Base-by-base conservation (phyloP, 2,113 vertebrate species). In the Corynorhinus townsendii region DNA sequence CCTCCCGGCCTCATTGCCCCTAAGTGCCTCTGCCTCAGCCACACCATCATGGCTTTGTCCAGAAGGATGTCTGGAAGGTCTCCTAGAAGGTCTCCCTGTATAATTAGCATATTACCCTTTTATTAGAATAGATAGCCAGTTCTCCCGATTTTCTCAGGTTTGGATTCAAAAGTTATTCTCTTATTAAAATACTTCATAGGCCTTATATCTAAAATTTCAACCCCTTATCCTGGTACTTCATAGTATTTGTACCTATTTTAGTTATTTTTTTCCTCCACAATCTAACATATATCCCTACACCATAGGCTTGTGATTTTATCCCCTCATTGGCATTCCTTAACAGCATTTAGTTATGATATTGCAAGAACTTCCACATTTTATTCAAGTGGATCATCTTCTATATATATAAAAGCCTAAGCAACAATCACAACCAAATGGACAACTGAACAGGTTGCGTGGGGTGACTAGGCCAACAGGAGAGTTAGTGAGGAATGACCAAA, bases 171-270 rank as follows among this genome's bases (percentile, higher is more conserved):
- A 89, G 12, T 35, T 5, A 86, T 2, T 49, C 7, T 73, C 17
- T 68, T 35, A 76, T n/a, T 26, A 76, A 87, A 22, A 12, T 2
- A 6, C 68, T 56, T 81, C 12, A 2, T 33, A 1, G 5, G 1
- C 11, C 10, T 4, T 52, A 15, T 22, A 33, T 35, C 35, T 92
- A 88, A 90, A 92, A 28, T 52, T 20, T 80, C 3, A 81, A 16
- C 1, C 10, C 2, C 1, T 9, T 22, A 4, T 6, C 3, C 1
- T 49, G 15, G 8, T 22, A 81, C 52, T 33, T 91, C 4, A 20
- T 15, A 30, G 1, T 11, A 40, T 47, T 68, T 9, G 40, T 92
- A 5, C 22, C 4, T 80, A 19, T 72, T 45, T 11, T 15, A 15
- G 49, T 16, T 30, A 40, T 19, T 3, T 11, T 11, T 7, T 20